Base-by-base conservation (phyloP, 2,113 vertebrate species). In the Mus pahari region DNA sequence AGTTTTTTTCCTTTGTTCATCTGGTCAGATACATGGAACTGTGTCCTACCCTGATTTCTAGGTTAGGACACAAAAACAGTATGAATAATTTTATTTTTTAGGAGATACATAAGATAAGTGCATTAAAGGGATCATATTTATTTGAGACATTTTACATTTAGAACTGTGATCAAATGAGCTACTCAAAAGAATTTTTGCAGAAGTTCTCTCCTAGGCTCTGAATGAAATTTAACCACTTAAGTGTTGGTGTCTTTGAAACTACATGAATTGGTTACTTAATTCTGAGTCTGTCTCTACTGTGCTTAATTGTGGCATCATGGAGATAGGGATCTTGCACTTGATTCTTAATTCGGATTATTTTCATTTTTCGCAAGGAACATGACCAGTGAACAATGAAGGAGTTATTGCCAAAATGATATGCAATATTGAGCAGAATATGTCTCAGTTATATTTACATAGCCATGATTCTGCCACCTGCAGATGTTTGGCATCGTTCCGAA, bases 371-470 rank as follows among this genome's bases (percentile, higher is more conserved):
- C 74, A 94, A 73, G 83, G 7, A 70, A 50, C 68, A 78, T 95
- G 88, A 92, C 94, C 95, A 92, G 89, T 95, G 97, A 97, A 97
- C 36, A 98, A 86, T 88, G 89, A 93, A 97, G 82, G 92, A 14
- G 77, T 95, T 91, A 93, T 98, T 97, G 74, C 1, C 58, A 28
- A 94, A 83, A 97, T 93, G 42, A 89, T 79, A 89, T 86, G 28
- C 62, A 97, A 58, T 93, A 94, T 55, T 95, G 74, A 93, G 92
- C 82, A 94, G 64, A 97, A 97, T 97, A 95, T 96, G 50, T 95
- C 75, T 92, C 50, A 88, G 70, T 92, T 97, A 96, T 91, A 77
- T 98, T 97, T 98, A 26, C 31, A 71, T 97, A 97, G 98, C 98
- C 94, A 95, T 96, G 96, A 50, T 60, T 45, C 10, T 97, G 55